Evolutionary conservation across 2,113 vertebrate genomes (phyloP).

Genomic region (Etheostoma cragini): DNA sequence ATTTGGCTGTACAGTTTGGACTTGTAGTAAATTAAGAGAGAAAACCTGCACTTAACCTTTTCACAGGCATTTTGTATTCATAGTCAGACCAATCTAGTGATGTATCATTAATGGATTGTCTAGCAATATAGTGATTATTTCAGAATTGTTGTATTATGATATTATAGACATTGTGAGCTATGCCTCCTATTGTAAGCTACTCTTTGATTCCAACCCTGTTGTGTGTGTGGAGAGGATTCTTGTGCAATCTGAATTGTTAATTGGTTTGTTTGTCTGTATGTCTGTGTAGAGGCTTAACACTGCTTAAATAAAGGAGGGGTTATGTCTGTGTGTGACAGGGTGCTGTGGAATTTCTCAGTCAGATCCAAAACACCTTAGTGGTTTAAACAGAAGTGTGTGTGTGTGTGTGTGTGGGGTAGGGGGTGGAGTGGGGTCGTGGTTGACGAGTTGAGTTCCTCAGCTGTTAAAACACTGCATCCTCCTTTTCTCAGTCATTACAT

Average conservation of each 20-base stretch:
- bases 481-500: conserved; percentile 31
- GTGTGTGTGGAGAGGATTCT: conserved; percentile 2
- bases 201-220: background rate
- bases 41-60: too few species aligned
- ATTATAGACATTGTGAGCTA: too few species aligned
- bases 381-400: conserved; percentile 50
- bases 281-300: conserved; percentile 26
- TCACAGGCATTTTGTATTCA: too few species aligned
- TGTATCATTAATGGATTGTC: too few species aligned
- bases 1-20: too few species aligned
- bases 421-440: background rate
- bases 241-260: conserved; percentile 58
- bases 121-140: too few species aligned
- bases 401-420: conserved; percentile 13
- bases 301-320: conserved; percentile 57
- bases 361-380: conserved; percentile 58
- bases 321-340: conserved; percentile 50
- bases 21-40: too few species aligned
- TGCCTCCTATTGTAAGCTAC: too few species aligned
- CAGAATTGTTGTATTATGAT: too few species aligned
- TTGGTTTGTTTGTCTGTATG: conserved; percentile 44
- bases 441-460: conserved; percentile 45
- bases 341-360: conserved; percentile 70
- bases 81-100: too few species aligned
- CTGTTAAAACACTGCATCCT: conserved; percentile 65